Percentiles rank a stretch among this genome's conserved stretches.
Evolutionary conservation across 2,888 invertebrate species (phyloP).

Genomic region (Halictus ligatus): DNA sequence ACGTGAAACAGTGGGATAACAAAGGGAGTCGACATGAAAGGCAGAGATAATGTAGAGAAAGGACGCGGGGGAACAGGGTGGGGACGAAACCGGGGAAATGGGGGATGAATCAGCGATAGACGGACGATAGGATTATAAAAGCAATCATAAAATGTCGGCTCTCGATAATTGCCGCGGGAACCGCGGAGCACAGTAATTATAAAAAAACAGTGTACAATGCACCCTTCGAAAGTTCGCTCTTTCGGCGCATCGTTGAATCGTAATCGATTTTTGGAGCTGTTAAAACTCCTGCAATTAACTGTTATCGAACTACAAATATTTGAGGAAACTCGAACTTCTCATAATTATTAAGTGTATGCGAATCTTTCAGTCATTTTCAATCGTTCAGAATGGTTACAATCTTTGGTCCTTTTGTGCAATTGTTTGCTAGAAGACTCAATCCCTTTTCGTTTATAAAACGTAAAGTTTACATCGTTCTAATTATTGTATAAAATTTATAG

Average conservation of each 20-base stretch:
- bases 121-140: not conserved
- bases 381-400: too few species aligned
- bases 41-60: constrained; percentile 14
- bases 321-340: too few species aligned
- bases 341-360: too few species aligned
- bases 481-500: too few species aligned
- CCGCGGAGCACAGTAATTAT: not conserved
- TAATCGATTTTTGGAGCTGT: not conserved
- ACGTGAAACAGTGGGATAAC: constrained; percentile 19
- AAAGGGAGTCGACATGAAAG: constrained; percentile 6
- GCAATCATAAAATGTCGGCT: constrained; percentile 1
- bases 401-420: too few species aligned
- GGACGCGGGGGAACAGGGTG: not conserved
- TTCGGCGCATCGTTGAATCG: not conserved
- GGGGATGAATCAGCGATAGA: constrained; percentile 8
- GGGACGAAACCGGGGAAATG: not conserved
- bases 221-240: not conserved
- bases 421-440: too few species aligned
- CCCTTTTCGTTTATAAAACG: too few species aligned
- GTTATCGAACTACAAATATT: too few species aligned
- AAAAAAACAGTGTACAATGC: not conserved
- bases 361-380: too few species aligned
- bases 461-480: too few species aligned
- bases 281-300: not conserved
- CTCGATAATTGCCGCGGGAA: not conserved